Evolutionary conservation across 2,113 vertebrate genomes (phyloP).

Genomic region (Odocoileus virginianus): DNA sequence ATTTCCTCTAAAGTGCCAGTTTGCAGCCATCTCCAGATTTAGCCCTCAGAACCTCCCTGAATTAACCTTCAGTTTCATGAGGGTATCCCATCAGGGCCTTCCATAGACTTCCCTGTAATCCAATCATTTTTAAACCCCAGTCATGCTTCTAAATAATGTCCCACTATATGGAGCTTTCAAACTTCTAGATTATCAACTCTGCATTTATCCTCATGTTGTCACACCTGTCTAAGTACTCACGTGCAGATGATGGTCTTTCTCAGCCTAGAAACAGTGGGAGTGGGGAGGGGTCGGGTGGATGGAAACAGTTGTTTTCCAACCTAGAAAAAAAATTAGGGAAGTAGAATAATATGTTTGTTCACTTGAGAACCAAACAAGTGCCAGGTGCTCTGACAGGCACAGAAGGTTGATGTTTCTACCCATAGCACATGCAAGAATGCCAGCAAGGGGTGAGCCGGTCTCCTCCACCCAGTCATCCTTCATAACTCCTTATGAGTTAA

Average conservation of each 20-base stretch:
- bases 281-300: too few species aligned
- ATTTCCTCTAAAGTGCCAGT: not conserved
- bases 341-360: not conserved
- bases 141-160: not conserved
- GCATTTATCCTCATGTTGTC: not conserved
- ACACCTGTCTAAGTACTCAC: not conserved
- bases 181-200: not conserved
- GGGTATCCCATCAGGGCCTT: not conserved
- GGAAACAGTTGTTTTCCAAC: not conserved
- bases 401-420: not conserved
- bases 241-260: not conserved
- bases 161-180: not conserved
- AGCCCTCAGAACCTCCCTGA: not conserved
- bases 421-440: not conserved
- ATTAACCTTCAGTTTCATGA: not conserved
- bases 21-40: not conserved
- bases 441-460: not conserved
- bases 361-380: not conserved
- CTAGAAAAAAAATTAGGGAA: not conserved
- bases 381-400: not conserved
- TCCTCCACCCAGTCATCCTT: not conserved
- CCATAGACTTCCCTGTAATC: not conserved
- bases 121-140: not conserved
- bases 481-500: not conserved
- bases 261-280: not conserved